These are phyloP conservation scores for Uloborus diversus DNA, from an alignment of 1,140 invertebrate species.

Conservation along the genomic window DNA sequence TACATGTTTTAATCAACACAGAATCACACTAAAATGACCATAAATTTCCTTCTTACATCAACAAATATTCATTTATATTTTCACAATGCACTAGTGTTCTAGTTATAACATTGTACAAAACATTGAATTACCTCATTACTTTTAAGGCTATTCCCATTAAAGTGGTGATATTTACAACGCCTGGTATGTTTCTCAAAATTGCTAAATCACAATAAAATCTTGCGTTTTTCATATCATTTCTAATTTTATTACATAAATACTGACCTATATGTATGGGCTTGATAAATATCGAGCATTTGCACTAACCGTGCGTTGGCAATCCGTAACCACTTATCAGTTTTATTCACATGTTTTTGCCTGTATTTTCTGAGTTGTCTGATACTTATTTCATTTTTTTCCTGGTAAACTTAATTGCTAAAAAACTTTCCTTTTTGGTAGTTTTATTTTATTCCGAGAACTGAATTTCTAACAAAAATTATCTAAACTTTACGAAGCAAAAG, in stretches of 20 bases:
- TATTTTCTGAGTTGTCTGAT: too few species aligned
- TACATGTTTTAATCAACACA: slow-evolving; percentile 17
- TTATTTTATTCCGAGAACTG: too few species aligned
- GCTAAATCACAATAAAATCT: background rate
- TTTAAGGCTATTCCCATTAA: slow-evolving; percentile 9
- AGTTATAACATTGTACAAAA: slow-evolving; percentile 36
- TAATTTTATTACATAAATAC: slow-evolving; percentile 35
- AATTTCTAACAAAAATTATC: too few species aligned
- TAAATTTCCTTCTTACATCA: slow-evolving; percentile 3
- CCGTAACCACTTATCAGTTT: too few species aligned
- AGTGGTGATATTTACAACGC: slow-evolving; percentile 45
- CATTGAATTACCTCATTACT: slow-evolving; percentile 12
- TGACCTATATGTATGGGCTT: slow-evolving; percentile 22
- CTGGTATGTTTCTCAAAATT: background rate
- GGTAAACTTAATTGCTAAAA: too few species aligned
- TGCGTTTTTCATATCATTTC: background rate
- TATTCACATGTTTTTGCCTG: too few species aligned
- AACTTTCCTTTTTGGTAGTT: too few species aligned
- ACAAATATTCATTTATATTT: background rate
- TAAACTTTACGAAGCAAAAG: too few species aligned
- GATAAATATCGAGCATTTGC: too few species aligned
- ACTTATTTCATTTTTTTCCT: too few species aligned
- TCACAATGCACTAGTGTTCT: background rate
- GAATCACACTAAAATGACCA: slow-evolving; percentile 40
- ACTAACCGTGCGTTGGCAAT: too few species aligned